Percentiles rank a stretch among this genome's conserved stretches.
phyloP scores from a whole-genome alignment of 1,140 invertebrate species.

The Olivierus martensii region DNA sequence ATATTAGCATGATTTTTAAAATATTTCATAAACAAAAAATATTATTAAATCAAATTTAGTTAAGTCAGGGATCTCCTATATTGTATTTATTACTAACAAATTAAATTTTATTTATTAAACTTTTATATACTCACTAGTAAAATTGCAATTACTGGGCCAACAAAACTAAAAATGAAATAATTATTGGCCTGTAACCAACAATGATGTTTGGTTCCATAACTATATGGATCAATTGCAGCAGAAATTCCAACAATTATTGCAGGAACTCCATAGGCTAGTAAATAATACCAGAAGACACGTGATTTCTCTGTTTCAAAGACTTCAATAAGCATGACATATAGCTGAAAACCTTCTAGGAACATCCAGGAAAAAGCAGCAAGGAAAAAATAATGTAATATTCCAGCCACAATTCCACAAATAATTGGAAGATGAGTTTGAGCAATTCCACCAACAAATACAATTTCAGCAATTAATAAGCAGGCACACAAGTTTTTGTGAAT shows the following conservation, averaged over 20 bases:
- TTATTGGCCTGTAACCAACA: constrained; percentile 80
- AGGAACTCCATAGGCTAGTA: constrained; percentile 65
- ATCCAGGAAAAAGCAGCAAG: constrained; percentile 89
- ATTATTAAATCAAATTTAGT: no score
- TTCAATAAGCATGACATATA: constrained; percentile 90
- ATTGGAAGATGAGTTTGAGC: constrained; percentile 71
- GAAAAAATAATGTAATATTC: constrained; percentile 87
- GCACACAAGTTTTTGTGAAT: constrained; percentile 35
- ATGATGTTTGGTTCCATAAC: constrained; percentile 71
- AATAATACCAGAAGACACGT: constrained; percentile 66
- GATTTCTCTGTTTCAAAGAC: constrained; percentile 84
- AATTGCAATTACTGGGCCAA: constrained; percentile 59
- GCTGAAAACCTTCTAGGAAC: constrained; percentile 61
- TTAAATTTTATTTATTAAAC: not conserved
- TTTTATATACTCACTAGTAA: constrained; percentile 5
- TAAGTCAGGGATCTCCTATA: no score
- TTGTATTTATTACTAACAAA: no score
- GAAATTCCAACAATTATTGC: constrained; percentile 58
- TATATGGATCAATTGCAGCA: constrained; percentile 57
- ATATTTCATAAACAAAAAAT: no score
- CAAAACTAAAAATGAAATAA: constrained; percentile 83
- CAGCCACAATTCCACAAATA: constrained; percentile 79
- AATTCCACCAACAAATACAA: constrained; percentile 83
- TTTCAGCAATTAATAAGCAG: constrained; percentile 78
- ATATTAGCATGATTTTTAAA: no score